phyloP scores from a whole-genome alignment of 2,113 vertebrate genomes.

The Suricata suricatta region DNA sequence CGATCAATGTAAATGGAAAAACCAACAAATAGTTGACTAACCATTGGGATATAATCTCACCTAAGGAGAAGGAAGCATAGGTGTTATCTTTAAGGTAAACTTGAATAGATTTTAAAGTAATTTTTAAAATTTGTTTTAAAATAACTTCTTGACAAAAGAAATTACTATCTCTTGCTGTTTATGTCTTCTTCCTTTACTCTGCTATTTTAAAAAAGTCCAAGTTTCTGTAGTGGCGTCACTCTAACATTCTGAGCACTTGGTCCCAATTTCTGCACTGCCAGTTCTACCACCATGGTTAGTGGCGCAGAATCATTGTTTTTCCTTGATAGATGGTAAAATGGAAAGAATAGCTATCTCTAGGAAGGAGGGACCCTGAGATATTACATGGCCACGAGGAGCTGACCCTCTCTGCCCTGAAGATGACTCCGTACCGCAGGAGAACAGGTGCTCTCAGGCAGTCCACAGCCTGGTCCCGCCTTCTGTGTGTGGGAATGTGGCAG shows the following conservation, averaged over 20 bases:
- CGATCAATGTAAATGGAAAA: conserved; percentile 44
- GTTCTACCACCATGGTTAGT: neutral
- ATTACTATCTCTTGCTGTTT: neutral
- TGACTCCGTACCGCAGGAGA: neutral
- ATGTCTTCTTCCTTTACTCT: neutral
- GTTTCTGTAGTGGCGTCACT: neutral
- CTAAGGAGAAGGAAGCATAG: neutral
- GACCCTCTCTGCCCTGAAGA: neutral
- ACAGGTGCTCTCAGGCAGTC: neutral
- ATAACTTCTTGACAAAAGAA: conserved; percentile 17
- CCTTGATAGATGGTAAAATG: neutral
- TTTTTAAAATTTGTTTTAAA: neutral
- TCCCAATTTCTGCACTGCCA: neutral
- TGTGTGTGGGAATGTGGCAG: neutral
- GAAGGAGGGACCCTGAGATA: neutral
- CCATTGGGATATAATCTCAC: neutral
- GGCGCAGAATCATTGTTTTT: neutral
- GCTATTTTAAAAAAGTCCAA: neutral
- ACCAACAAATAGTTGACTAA: conserved; percentile 1
- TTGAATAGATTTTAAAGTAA: neutral
- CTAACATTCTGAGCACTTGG: neutral
- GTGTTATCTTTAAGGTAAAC: neutral
- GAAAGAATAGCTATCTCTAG: neutral
- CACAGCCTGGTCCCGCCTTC: neutral
- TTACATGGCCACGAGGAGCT: neutral